Evolutionary conservation across 2,797 vertebrate species (phyloP), one percentile per base, ranked within the genome.

Genomic region (Sebastiscus tertius): DNA sequence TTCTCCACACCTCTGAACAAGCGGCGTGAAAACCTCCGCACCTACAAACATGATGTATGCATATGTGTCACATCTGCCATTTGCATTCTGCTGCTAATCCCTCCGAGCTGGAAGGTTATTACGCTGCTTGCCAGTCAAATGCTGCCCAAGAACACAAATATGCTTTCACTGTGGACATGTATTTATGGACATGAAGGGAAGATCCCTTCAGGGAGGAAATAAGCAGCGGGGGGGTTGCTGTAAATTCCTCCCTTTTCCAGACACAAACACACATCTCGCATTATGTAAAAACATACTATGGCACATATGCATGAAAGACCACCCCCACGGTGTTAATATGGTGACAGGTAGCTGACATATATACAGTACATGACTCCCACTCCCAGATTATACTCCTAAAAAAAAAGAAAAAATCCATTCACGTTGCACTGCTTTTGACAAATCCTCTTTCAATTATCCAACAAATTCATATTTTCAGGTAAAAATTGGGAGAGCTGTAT

Each of bases 31-130:
- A 83, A 60, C 60, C 80, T 34, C 24, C 16, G 14, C 65, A 79
- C 72, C 71, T 84, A 80, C 83, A 67, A 79, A 84, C 81, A 88
- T 81, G 84, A 92, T 87, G 75, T 79, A 85, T 84, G 82, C 81
- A 74, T 72, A 77, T 52, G 73, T 88, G 81, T 91, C 84, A 87
- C 49, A 87, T 81, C 84, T 90, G 42, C 12, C 60, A 88, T 92
- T 91, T 86, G 63, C 82, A 90, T 91, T 89, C 86, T 81, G 79
- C 77, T 16, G 39, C 75, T 93, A 91, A 94, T 91, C 87, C 86
- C 61, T 70, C 75, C 62, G 3, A 79, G 81, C 59, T 4, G 59
- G 73, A 82, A 75, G 80, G 77, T 86, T 86, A 85, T 93, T 91
- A 88, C 81, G 61, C 66, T 6, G 77, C 79, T 66, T 88, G 89